phyloP scores from a whole-genome alignment of 1,140 invertebrate species.

The Trichonephila clavipes region DNA sequence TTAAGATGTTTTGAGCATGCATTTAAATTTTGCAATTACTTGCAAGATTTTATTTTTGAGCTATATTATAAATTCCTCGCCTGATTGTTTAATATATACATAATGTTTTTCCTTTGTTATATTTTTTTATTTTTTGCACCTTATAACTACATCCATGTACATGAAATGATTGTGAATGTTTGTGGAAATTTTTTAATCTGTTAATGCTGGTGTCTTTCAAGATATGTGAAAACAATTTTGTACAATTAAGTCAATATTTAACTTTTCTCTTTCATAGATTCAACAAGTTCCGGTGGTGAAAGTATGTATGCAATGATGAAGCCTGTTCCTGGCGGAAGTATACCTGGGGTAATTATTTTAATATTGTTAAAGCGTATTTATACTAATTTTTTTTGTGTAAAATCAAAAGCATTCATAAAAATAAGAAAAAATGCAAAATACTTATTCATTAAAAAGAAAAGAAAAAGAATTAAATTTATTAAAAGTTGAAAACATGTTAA shows the following conservation, averaged over 20 bases:
- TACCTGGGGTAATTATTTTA: conserved; percentile 71
- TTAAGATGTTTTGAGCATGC: conserved; percentile 5
- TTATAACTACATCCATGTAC: neutral
- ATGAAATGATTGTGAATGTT: neutral
- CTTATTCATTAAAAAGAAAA: too few relatives aligned
- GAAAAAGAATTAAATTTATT: too few relatives aligned
- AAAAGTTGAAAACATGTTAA: too few relatives aligned
- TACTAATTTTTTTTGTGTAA: too few relatives aligned
- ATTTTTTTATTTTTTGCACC: neutral
- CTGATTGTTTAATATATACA: conserved; percentile 20
- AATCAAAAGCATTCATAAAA: too few relatives aligned
- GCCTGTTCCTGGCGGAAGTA: conserved; percentile 87
- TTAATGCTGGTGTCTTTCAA: neutral
- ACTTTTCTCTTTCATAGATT: conserved; percentile 81
- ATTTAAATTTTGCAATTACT: conserved; percentile 2
- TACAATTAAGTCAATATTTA: neutral
- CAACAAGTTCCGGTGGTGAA: conserved; percentile 89
- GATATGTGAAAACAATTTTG: neutral
- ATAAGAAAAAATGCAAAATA: too few relatives aligned
- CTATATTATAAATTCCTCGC: neutral
- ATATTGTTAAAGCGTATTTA: neutral
- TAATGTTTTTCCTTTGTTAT: neutral
- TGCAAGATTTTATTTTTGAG: neutral
- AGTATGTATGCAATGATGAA: conserved; percentile 99
- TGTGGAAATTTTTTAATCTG: neutral